These are phyloP conservation scores for Drosophila bocki DNA, from an alignment of 1,140 invertebrate species.

Conservation along the genomic window DNA sequence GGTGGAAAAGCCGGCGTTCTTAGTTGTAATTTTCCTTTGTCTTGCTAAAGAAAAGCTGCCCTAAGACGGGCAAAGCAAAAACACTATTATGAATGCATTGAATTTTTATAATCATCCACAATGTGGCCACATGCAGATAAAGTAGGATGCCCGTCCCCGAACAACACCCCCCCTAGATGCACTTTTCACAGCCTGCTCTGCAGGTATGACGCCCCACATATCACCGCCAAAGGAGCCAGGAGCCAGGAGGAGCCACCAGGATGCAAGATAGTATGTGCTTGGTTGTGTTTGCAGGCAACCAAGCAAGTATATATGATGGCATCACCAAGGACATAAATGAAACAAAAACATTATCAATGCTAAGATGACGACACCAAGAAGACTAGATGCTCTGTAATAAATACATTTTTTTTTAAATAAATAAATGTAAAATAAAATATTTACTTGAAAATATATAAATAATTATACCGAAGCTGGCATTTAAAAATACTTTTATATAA, in stretches of 20 bases:
- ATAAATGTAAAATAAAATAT: not conserved
- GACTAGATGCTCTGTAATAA: not conserved
- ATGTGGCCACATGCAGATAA: constrained; percentile 44
- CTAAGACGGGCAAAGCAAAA: constrained; percentile 20
- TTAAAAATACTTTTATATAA: not conserved
- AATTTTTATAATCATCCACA: constrained; percentile 63
- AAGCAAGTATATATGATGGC: constrained; percentile 31
- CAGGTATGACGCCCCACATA: constrained; percentile 41
- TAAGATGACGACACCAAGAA: not conserved
- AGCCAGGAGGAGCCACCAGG: not conserved
- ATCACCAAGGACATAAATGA: constrained; percentile 69
- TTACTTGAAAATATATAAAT: not conserved
- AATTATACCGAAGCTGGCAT: not conserved
- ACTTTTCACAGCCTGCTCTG: constrained; percentile 28
- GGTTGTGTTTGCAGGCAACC: constrained; percentile 19
- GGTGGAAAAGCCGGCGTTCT: constrained; percentile 1
- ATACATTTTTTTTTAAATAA: not conserved
- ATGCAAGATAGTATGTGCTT: not conserved
- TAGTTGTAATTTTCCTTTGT: constrained; percentile 11
- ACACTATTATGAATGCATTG: constrained; percentile 60
- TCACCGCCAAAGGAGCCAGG: constrained; percentile 12
- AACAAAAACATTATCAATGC: constrained; percentile 56
- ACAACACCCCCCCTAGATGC: not conserved
- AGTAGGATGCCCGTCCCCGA: constrained; percentile 5
- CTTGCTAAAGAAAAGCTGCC: not conserved